phyloP scores from a whole-genome alignment of 2,797 vertebrate genomes.

The Acanthis flammea region DNA sequence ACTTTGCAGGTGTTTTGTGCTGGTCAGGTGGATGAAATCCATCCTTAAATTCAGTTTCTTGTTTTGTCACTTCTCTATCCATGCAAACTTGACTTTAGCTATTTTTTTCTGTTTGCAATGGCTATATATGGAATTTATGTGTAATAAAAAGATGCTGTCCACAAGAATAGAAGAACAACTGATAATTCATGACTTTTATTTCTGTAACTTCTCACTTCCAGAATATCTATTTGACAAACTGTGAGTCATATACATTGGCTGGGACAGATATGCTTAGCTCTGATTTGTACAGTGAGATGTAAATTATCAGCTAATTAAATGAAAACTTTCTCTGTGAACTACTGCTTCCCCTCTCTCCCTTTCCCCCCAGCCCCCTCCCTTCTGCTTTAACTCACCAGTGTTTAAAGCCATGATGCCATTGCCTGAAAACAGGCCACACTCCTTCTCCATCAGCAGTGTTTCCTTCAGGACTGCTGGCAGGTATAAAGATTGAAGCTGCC shows the following conservation, averaged over 20 bases:
- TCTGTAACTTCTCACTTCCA: conserved; percentile 44
- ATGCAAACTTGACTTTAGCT: neutral
- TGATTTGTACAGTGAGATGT: conserved; percentile 6
- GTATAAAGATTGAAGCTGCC: neutral
- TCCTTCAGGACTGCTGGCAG: neutral
- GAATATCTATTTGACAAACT: conserved; percentile 14
- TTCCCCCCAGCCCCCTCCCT: neutral
- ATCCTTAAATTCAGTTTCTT: neutral
- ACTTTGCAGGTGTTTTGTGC: neutral
- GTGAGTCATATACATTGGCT: conserved; percentile 20
- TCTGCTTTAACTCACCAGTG: neutral
- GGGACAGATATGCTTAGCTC: neutral
- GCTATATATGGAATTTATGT: neutral
- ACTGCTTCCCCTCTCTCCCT: neutral
- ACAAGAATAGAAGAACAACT: neutral
- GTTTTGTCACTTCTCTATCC: neutral
- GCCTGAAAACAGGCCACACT: neutral
- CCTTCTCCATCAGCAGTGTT: neutral
- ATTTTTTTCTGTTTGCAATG: neutral
- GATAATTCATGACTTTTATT: conserved; percentile 46
- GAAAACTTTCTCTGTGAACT: neutral
- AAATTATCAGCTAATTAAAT: conserved; percentile 47
- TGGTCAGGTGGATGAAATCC: neutral
- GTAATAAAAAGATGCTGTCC: conserved; percentile 10
- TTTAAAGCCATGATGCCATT: neutral